Evolutionary conservation across 2,888 invertebrate genomes (phyloP), one percentile per base, ranked within the genome.

Genomic region (Diadegma fenestrale): DNA sequence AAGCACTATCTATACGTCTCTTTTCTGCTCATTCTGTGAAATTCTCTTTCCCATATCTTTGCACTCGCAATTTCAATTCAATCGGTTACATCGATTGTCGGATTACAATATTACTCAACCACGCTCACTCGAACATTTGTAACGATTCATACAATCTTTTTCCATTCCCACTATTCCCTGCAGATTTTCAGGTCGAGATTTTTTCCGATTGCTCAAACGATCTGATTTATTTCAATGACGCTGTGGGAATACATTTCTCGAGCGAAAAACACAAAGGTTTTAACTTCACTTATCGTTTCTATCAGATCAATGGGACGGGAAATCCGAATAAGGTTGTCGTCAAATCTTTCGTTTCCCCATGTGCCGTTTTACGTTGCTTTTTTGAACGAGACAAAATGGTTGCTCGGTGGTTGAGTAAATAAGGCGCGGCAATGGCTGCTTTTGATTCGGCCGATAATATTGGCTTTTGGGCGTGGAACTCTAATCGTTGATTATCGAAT

Each of bases 11-110:
- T 61, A 41, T 19, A n/a, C n/a, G 41, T 75, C 26, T 14, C 51
- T 72, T 72, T 41, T 51, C 14, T 51, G 10, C 66, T 41, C 12
- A 4, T 26, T 22, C 22, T 26, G 54, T 26, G 37, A 58, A 58
- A 58, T 58, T 58, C 58, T 58, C 26, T 26, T 14, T 14, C 58
- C 26, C 58, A 12, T 7, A 26, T 45, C 26, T 45, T 26, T 17
- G 17, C 26, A 68, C 71, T 73, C 48, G 48, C 78, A 73, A 61
- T 78, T 83, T 68, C 19, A 73, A 83, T 83, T 79, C 73, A 79
- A 79, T 78, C 63, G 64, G 58, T 82, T 73, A 48, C 78, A 73
- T 71, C 66, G 78, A 78, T 79, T 69, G 43, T 48, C 33, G 33
- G 30, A 37, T 66, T 72, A 71, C 71, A 71, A 78, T 63, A 37